These are phyloP conservation scores for Ganaspis sp. DNA, from an alignment of 1,140 invertebrate genomes.

Conservation along the genomic window DNA sequence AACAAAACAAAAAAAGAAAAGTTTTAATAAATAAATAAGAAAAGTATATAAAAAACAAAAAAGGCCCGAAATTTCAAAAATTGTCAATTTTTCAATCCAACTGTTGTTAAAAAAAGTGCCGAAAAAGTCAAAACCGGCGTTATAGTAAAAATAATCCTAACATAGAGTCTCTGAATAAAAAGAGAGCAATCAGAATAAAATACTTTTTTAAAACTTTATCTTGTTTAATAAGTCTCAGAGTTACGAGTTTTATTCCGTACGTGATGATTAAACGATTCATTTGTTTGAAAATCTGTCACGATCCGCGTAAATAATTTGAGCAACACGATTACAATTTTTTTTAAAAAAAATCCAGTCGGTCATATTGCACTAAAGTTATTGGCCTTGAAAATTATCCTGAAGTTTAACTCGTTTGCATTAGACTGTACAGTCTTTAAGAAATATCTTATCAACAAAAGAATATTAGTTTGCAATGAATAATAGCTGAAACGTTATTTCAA, in stretches of 20 bases:
- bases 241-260: constrained; percentile 44
- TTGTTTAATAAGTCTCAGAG: not conserved
- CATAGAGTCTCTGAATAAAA: no score
- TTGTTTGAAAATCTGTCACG: constrained; percentile 68
- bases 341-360: constrained; percentile 51
- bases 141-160: no score
- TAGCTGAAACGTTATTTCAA: not conserved
- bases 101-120: no score
- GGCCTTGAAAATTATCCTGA: constrained; percentile 19
- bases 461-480: not conserved
- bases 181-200: no score
- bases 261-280: constrained; percentile 65
- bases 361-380: constrained; percentile 56
- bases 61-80: no score
- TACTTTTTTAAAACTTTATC: not conserved
- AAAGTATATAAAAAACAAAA: no score
- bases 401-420: constrained; percentile 22
- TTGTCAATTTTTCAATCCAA: no score
- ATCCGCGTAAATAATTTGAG: constrained; percentile 62
- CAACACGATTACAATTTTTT: constrained; percentile 46
- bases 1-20: no score
- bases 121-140: no score
- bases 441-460: constrained; percentile 28
- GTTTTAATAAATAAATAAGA: no score
- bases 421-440: not conserved